These are phyloP conservation scores for Microtus oregoni DNA, from an alignment of 2,113 vertebrate genomes.

Conservation along the genomic window DNA sequence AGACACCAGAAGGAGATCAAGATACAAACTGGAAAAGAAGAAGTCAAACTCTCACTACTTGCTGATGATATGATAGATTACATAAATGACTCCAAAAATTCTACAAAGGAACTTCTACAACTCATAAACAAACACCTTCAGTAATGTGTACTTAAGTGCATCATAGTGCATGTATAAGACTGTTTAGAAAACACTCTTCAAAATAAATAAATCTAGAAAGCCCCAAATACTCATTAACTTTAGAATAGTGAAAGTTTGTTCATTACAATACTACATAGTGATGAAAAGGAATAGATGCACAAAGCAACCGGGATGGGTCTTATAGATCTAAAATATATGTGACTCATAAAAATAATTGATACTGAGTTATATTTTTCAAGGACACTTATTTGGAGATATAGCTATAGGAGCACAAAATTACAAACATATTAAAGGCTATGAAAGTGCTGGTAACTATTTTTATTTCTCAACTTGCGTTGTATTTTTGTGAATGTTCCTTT, in stretches of 20 bases:
- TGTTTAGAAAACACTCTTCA: constrained; percentile 47
- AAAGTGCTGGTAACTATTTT: background rate
- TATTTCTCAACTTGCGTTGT: constrained; percentile 33
- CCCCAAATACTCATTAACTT: constrained; percentile 33
- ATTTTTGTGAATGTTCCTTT: constrained; percentile 16
- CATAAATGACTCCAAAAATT: too few species aligned
- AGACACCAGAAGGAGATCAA: too few species aligned
- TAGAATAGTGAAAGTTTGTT: constrained; percentile 28
- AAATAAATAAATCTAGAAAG: constrained; percentile 54
- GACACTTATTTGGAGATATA: constrained; percentile 3
- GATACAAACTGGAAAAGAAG: too few species aligned
- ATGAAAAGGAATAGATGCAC: constrained; percentile 38
- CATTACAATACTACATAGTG: background rate
- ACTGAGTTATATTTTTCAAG: constrained; percentile 18
- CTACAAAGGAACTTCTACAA: too few species aligned
- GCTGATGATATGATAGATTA: too few species aligned
- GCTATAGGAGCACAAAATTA: constrained; percentile 22
- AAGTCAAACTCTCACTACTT: too few species aligned
- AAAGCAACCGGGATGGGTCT: constrained; percentile 48
- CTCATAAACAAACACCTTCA: too few species aligned
- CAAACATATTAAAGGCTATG: background rate
- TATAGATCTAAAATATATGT: background rate
- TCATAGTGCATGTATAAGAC: background rate
- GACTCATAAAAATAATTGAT: constrained; percentile 41
- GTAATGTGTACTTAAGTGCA: background rate